Conservation (phyloP, 2,888 invertebrate species). For the Hanleya hanleyi region DNA sequence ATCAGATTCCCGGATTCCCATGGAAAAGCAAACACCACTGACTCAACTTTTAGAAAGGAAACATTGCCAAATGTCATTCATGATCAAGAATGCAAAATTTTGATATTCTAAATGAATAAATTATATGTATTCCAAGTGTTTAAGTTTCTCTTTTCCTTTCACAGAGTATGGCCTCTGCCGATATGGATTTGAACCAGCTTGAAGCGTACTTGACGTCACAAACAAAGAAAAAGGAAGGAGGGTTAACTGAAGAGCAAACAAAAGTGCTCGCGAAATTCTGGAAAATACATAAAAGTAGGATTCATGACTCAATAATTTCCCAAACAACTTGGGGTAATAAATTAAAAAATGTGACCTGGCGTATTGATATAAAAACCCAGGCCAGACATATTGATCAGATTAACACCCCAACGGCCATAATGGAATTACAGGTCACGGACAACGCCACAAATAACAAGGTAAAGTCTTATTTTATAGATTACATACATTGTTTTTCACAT, state of each 20-base stretch:
- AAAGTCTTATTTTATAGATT: conserved; percentile 22
- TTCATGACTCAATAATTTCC: conserved; percentile 64
- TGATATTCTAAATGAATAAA: too few species aligned
- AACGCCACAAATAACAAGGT: conserved; percentile 12
- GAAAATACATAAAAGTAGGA: conserved; percentile 66
- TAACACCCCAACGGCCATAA: conserved; percentile 77
- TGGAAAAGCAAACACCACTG: too few species aligned
- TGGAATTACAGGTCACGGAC: conserved; percentile 82
- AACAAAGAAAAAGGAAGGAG: conserved; percentile 62
- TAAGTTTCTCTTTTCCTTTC: too few species aligned
- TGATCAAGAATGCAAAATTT: too few species aligned
- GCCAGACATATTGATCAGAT: conserved; percentile 84
- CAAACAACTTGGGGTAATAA: conserved; percentile 65
- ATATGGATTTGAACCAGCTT: conserved; percentile 70
- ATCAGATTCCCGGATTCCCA: too few species aligned
- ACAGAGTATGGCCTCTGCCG: conserved; percentile 68
- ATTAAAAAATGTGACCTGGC: conserved; percentile 65
- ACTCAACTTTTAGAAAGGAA: too few species aligned
- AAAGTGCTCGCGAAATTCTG: conserved; percentile 67
- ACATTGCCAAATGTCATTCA: too few species aligned
- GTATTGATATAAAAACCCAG: conserved; percentile 77
- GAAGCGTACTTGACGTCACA: conserved; percentile 70
- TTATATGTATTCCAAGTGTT: too few species aligned
- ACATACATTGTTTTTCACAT: neutral
- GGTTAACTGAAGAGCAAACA: conserved; percentile 67